Base-by-base conservation (phyloP, 2,797 vertebrate genomes). In the Podarcis lilfordi region DNA sequence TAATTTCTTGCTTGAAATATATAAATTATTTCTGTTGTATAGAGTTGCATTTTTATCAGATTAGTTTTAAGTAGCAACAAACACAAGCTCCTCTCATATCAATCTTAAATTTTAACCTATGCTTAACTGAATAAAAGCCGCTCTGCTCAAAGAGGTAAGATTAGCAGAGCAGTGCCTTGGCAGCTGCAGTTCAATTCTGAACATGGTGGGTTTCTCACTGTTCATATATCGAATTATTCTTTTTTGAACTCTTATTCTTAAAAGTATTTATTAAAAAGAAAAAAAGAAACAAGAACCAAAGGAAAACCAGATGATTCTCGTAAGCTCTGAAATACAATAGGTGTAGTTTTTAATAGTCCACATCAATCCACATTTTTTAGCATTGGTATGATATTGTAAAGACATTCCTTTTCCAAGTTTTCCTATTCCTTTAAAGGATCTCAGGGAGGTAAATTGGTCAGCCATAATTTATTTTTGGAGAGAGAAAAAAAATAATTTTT, bases 221-320 rank as follows among this genome's bases (percentile, higher is more conserved):
- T 97, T 98, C 96, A 97, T 98, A 97, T 98, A 98, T 97, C 98
- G 98, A 97, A 98, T 98, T 98, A 97, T 89, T 80, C 71, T 81
- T 89, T 89, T 98, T 98, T 98, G 98, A 98, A 98, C 95, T 94
- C 43, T 93, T 96, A 95, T 97, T 97, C 96, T 96, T 96, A 95
- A 96, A 55, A 96, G 93, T 97, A 96, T 96, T 96, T 97, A 96
- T 96, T 97, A 43, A 86, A 86, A 86, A 89, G 80, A 55, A 85
- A 89, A 80, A 86, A 89, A 85, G 68, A 85, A 89, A 80, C 95
- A 96, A 96, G 94, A 96, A 97, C 97, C 97, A 97, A 97, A 97
- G 97, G 96, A 96, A 97, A 94, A 97, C 94, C 84, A 89, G 96
- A 95, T 97, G 97, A 96, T 97, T 95, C 90, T 93, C 94, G 0